These are phyloP conservation scores for Machimus atricapillus DNA, from an alignment of 2,888 invertebrate genomes.

Conservation along the genomic window DNA sequence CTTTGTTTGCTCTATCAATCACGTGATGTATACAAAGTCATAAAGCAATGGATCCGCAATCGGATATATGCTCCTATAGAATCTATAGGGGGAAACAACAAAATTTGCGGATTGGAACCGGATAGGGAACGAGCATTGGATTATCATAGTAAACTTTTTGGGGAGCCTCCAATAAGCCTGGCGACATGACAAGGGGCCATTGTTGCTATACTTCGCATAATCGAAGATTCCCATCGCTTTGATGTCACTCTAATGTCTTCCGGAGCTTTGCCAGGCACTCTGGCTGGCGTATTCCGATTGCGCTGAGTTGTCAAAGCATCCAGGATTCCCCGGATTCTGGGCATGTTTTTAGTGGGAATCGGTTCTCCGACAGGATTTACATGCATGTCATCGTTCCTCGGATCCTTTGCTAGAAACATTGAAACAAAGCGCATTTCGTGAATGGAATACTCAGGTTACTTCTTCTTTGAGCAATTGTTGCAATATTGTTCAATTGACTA, in stretches of 20 bases:
- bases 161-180: background rate
- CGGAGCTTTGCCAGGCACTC: constrained; percentile 12
- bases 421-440: background rate
- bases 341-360: background rate
- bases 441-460: background rate
- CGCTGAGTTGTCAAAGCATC: background rate
- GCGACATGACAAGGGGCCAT: constrained; percentile 26
- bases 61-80: background rate
- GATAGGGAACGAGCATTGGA: background rate
- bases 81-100: background rate
- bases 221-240: constrained; percentile 23
- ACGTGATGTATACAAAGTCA: background rate
- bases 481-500: background rate
- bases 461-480: background rate
- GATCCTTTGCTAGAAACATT: background rate
- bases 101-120: background rate
- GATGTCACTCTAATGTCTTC: constrained; percentile 37
- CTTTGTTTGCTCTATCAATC: constrained; percentile 17
- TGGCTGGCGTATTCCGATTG: constrained; percentile 25
- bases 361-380: constrained; percentile 9
- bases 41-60: constrained; percentile 16
- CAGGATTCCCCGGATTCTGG: background rate
- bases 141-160: background rate
- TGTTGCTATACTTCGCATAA: background rate
- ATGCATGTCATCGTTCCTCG: background rate